A percentile compares a stretch with the other conserved stretches of the same genome.
Evolutionary conservation across 1,140 invertebrate species (phyloP).

Genomic region (Drosophila auraria): DNA sequence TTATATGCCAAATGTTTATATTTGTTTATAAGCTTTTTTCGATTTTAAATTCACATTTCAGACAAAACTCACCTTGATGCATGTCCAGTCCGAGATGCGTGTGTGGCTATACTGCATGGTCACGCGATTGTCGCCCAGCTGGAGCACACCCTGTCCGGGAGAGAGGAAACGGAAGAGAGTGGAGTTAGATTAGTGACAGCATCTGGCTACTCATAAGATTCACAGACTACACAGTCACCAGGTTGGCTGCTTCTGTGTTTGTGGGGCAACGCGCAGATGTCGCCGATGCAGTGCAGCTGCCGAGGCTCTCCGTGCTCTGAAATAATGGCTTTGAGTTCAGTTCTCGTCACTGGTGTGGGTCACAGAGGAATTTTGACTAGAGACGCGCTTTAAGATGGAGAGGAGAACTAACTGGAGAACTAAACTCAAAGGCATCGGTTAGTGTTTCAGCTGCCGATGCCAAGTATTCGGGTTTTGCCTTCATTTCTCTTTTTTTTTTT

Average conservation of each 20-base stretch:
- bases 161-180: conserved; percentile 69
- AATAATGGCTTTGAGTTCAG: conserved; percentile 65
- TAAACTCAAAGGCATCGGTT: conserved; percentile 25
- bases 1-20: background rate
- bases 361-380: conserved; percentile 4
- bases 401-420: conserved; percentile 11
- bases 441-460: background rate
- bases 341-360: conserved; percentile 4
- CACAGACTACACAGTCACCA: conserved; percentile 85
- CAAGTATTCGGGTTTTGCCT: background rate
- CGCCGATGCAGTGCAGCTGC: conserved; percentile 15
- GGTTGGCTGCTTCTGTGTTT: conserved; percentile 73
- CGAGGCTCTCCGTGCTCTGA: conserved; percentile 17
- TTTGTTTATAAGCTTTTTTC: too few relatives aligned
- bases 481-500: conserved; percentile 2
- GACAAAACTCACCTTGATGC: conserved; percentile 86
- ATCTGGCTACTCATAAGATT: conserved; percentile 36
- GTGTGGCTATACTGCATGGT: conserved; percentile 91
- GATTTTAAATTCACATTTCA: too few relatives aligned
- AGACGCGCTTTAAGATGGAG: background rate
- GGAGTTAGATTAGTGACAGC: conserved; percentile 59
- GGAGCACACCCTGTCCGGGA: conserved; percentile 87
- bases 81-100: conserved; percentile 88
- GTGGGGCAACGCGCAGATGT: conserved; percentile 46
- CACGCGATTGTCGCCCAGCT: conserved; percentile 89